Percentiles rank a stretch among this genome's conserved stretches.
These are phyloP conservation scores for Octonoba sinensis DNA, from an alignment of 2,888 invertebrate species.

Conservation along the genomic window DNA sequence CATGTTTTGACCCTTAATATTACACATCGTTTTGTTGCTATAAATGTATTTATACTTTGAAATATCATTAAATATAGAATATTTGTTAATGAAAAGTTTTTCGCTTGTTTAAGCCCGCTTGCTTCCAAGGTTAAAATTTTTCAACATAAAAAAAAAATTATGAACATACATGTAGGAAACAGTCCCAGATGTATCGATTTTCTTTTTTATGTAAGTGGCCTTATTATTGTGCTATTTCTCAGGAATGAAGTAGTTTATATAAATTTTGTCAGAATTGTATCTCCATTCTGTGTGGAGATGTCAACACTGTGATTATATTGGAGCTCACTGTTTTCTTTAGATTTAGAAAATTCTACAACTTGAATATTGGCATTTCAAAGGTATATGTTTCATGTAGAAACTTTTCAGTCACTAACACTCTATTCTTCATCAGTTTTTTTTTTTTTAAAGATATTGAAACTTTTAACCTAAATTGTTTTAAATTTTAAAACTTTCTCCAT, in stretches of 20 bases:
- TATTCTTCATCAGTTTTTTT: no score
- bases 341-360: background rate
- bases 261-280: constrained; percentile 17
- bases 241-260: constrained; percentile 54
- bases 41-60: constrained; percentile 1
- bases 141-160: background rate
- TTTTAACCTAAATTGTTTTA: no score
- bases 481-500: no score
- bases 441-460: no score
- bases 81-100: background rate
- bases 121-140: background rate
- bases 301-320: constrained; percentile 58
- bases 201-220: constrained; percentile 51
- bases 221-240: constrained; percentile 63
- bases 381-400: no score
- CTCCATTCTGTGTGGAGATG: constrained; percentile 34
- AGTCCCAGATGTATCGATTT: background rate
- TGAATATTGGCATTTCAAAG: no score
- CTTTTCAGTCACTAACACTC: no score
- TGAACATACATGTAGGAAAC: background rate
- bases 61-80: background rate
- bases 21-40: background rate
- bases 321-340: constrained; percentile 50
- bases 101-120: background rate
- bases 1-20: no score